A percentile compares a stretch with the other conserved stretches of the same genome.
Evolutionary conservation across 2,113 vertebrate genomes (phyloP).

Genomic region (Arothron firmamentum): DNA sequence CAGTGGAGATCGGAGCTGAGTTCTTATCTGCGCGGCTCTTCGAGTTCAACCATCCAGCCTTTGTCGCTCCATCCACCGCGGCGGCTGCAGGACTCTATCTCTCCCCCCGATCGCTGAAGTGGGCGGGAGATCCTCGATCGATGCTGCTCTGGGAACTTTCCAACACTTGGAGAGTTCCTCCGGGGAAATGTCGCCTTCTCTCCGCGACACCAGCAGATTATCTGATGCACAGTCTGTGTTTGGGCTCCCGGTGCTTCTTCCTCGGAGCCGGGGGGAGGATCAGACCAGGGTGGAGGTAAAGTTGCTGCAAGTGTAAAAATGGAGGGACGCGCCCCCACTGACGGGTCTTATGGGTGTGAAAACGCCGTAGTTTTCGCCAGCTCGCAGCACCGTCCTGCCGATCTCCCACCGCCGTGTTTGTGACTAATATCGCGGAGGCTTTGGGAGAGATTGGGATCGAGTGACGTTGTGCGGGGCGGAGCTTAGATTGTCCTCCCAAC

Average conservation of each 20-base stretch:
- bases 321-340: conserved; percentile 10
- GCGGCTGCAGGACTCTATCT: conserved; percentile 41
- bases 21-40: conserved; percentile 23
- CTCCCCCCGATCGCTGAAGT: conserved; percentile 44
- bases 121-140: conserved; percentile 67
- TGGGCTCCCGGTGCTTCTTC: conserved; percentile 19
- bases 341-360: not conserved
- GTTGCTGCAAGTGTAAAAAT: conserved; percentile 38
- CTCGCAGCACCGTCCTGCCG: conserved; percentile 39
- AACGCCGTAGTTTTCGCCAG: conserved; percentile 30
- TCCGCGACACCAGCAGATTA: not conserved
- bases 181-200: conserved; percentile 4
- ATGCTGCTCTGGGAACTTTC: conserved; percentile 60
- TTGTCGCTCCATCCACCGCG: conserved; percentile 62
- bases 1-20: conserved; percentile 6
- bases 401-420: conserved; percentile 55
- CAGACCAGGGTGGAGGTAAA: conserved; percentile 24
- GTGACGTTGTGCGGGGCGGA: conserved; percentile 72
- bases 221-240: conserved; percentile 5
- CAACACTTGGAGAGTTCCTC: conserved; percentile 51
- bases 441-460: conserved; percentile 61
- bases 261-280: conserved; percentile 6
- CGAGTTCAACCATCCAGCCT: conserved; percentile 45
- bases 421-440: conserved; percentile 53
- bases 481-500: conserved; percentile 52